Conservation (phyloP, 2,113 vertebrate species). For the Petaurus breviceps region DNA sequence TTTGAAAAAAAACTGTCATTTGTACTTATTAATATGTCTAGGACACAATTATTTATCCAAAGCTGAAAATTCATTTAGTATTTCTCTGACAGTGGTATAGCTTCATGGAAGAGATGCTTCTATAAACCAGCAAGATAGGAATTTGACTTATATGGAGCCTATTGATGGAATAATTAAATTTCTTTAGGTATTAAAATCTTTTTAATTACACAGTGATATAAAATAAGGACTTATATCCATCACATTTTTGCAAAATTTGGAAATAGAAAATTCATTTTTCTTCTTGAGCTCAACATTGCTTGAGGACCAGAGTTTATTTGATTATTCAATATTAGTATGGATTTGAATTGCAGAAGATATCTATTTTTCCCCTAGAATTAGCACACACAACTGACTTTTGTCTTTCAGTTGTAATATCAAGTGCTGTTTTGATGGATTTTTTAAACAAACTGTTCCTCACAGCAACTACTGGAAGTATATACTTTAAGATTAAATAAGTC, state of each 20-base stretch:
- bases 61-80: background rate
- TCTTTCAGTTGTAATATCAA: background rate
- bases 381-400: background rate
- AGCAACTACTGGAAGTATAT: background rate
- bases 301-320: constrained; percentile 15
- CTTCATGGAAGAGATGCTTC: background rate
- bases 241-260: constrained; percentile 25
- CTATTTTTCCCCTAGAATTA: constrained; percentile 2
- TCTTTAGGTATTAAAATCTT: background rate
- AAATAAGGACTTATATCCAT: background rate
- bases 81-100: background rate
- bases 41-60: background rate
- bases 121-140: background rate
- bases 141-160: constrained; percentile 2
- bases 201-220: background rate
- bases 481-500: constrained; percentile 27
- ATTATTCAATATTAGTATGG: background rate
- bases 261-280: constrained; percentile 27
- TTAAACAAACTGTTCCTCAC: background rate
- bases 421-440: background rate
- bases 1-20: background rate
- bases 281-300: background rate
- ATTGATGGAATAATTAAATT: background rate
- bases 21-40: background rate
- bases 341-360: background rate